Evolutionary conservation across 2,113 vertebrate species (phyloP), one percentile per base, ranked within the genome.

Genomic region (Halcyon senegalensis): DNA sequence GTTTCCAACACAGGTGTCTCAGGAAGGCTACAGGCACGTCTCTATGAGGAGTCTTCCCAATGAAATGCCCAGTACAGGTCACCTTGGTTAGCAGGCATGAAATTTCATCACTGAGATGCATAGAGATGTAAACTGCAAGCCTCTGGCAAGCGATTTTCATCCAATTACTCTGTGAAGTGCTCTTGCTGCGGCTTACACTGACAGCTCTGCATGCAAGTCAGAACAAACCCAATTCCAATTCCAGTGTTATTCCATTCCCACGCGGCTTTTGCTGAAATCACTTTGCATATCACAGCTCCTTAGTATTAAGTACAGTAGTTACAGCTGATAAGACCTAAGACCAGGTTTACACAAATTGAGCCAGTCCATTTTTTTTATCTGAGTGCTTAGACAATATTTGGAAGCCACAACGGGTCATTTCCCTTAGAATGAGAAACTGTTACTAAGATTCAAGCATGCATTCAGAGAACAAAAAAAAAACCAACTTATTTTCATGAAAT

Each of bases 61-160:
- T 15, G 51, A 77, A 80, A 46, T 87, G 81, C 48, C 9, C 15
- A 91, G 27, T 56, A 60, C 50, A 68, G 41, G 58, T 10, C 6
- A 1, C 48, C 81, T 93, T 89, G 81, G 53, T 77, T 66, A 60
- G 39, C 62, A 95, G 74, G 39, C 0, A 0, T 48, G 90, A 87
- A 79, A 50, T 85, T 93, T 95, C 82, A 66, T 74, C 89, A 73
- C 84, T 60, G 67, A 96, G 82, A 76, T 66, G 48, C 73, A 66
- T n/a, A 69, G 27, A 79, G 74, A 31, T 56, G 51, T 56, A 79
- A 93, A 66, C 21, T 83, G 37, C 62, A 90, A 78, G 89, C 74
- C 58, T 82, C 43, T 93, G 89, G 87, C 91, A 96, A 85, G 58
- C 60, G 7, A 43, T 44, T 93, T 84, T 79, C 56, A 43, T 79